Base-by-base conservation (phyloP, 2,888 invertebrate genomes). In the Himalopsyche tibetana region DNA sequence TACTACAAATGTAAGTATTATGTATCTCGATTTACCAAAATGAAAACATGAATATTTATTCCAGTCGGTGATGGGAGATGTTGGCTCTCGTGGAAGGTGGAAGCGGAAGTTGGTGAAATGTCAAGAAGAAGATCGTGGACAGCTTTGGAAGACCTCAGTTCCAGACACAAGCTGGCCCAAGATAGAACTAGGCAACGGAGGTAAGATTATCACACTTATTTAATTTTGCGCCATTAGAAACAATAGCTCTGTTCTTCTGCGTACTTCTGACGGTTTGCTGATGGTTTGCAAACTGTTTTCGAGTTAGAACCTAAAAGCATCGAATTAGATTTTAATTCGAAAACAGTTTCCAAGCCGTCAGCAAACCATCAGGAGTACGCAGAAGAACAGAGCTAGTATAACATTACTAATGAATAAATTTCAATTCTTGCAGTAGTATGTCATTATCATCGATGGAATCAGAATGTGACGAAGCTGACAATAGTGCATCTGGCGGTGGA, bases 41-140 rank as follows among this genome's bases (percentile, higher is more conserved):
- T 28, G 38, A 74, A 69, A 19, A 42, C 11, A 40, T 83, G 15
- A 55, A 36, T 82, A 55, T 56, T 51, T n/a, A 15, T 83, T 56
- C 28, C 83, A 85, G 0, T 89, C 92, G 93, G 93, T 4, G 93
- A 93, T 89, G 93, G 92, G 1, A 91, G 93, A 0, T 92, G 92
- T 87, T 93, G 93, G 92, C 92, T 93, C 86, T 90, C 93, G 36
- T 94, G 94, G 69, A 93, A 94, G 91, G 92, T 93, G 87, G 92
- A 94, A 89, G 91, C 91, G 6, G 94, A 94, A 89, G 94, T 94
- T 87, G 93, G 94, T n/a, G 88, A 88, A 56, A 88, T 88, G 42
- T 86, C 88, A n/a, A 81, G 87, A 87, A 93, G 97, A 89, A 95
- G 97, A 90, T 97, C 97, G 89, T 97, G 97, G 97, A 97, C 97